Evolutionary conservation across 2,888 invertebrate genomes (phyloP).

Genomic region (Seira ritae): DNA sequence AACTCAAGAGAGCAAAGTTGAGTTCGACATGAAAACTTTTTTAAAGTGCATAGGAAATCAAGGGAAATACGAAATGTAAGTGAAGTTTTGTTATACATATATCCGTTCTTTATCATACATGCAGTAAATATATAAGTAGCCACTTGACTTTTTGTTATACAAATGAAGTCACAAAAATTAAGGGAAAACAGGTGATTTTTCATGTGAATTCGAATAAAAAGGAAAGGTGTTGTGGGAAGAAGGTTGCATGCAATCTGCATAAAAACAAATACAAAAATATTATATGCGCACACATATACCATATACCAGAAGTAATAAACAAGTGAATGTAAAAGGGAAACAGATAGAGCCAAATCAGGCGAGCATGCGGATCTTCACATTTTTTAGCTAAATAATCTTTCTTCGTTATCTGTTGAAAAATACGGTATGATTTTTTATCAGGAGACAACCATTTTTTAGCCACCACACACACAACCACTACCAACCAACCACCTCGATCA

Average conservation of each 20-base stretch:
- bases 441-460: neutral
- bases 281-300: neutral
- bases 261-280: neutral
- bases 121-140: no score
- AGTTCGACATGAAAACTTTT: no score
- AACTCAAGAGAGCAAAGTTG: no score
- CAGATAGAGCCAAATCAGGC: conserved; percentile 5
- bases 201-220: neutral
- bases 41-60: no score
- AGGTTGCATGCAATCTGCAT: conserved; percentile 2
- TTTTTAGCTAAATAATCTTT: neutral
- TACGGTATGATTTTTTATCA: neutral
- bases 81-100: no score
- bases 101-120: no score
- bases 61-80: no score
- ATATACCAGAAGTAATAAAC: neutral
- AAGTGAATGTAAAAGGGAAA: conserved; percentile 19
- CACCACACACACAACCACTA: neutral
- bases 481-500: neutral
- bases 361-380: conserved; percentile 9
- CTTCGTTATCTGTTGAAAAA: neutral
- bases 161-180: neutral
- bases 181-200: neutral
- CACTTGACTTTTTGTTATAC: no score
- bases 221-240: neutral